Percentiles rank a stretch among this genome's conserved stretches.
These are phyloP conservation scores for Ia io DNA, from an alignment of 2,113 vertebrate species.

Conservation along the genomic window DNA sequence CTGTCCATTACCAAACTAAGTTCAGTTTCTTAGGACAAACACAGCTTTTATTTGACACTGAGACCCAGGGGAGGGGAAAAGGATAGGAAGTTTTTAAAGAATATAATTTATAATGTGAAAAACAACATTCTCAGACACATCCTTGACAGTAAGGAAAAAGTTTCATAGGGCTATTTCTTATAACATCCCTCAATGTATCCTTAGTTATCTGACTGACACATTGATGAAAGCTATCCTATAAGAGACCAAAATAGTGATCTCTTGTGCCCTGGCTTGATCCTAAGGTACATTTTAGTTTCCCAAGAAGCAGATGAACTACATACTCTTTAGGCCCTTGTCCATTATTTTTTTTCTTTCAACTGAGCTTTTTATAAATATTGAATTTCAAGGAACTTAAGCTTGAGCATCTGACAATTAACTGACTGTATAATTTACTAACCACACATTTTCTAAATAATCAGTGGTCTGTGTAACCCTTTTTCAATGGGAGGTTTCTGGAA, in stretches of 20 bases:
- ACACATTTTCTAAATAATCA: conserved; percentile 17
- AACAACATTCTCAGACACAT: not conserved
- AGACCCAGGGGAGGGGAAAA: not conserved
- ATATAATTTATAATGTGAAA: not conserved
- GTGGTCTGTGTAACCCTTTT: not conserved
- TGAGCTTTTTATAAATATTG: not conserved
- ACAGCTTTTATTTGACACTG: not conserved
- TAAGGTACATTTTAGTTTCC: conserved; percentile 20
- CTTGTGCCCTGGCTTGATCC: not conserved
- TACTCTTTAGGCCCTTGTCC: not conserved
- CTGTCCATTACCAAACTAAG: not conserved
- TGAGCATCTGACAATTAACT: conserved; percentile 10
- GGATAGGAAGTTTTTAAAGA: not conserved
- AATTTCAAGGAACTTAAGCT: not conserved
- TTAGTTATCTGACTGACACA: not conserved
- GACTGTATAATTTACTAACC: not conserved
- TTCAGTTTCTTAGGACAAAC: not conserved
- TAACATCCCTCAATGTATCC: not conserved
- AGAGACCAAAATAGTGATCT: not conserved
- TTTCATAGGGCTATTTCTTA: not conserved
- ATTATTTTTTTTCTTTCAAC: not conserved
- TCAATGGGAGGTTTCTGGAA: not conserved
- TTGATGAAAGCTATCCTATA: not conserved
- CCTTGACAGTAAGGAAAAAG: not conserved
- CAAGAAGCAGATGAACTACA: not conserved